phyloP scores from a whole-genome alignment of 2,888 invertebrate species.

The Darwinula stevensoni region DNA sequence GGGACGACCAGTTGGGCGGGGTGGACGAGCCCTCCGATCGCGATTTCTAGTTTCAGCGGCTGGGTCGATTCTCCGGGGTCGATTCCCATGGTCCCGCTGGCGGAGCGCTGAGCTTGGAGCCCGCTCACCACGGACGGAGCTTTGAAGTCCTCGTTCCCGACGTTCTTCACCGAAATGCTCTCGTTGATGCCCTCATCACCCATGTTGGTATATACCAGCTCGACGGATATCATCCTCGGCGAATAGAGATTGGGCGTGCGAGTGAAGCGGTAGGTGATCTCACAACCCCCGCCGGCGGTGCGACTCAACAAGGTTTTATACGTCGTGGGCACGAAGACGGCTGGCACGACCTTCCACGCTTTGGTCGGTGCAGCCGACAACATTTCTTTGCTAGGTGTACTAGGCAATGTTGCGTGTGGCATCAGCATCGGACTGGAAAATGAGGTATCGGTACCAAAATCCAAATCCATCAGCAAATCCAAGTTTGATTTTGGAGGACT shows the following conservation, averaged over 20 bases:
- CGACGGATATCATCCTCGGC: conserved; percentile 45
- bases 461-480: conserved; percentile 53
- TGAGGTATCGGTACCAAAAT: no score
- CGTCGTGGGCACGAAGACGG: conserved; percentile 28
- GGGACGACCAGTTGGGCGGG: no score
- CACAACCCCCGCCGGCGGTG: conserved; percentile 27
- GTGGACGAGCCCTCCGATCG: conserved; percentile 23
- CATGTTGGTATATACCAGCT: conserved; percentile 40
- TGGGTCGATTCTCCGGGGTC: conserved; percentile 52
- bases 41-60: conserved; percentile 46
- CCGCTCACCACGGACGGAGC: conserved; percentile 16
- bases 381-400: no score
- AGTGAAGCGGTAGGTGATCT: conserved; percentile 27
- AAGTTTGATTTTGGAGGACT: conserved; percentile 25
- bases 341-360: no score
- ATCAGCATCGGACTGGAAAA: conserved; percentile 1
- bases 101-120: no score
- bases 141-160: no score
- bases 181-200: not conserved
- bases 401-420: no score
- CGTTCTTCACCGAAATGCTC: not conserved
- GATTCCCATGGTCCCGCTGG: conserved; percentile 4
- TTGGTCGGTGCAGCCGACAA: no score
- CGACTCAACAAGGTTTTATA: conserved; percentile 36
- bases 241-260: conserved; percentile 54